Conservation (phyloP, 2,888 invertebrate species). For the Dasysyrphus tricinctus region DNA sequence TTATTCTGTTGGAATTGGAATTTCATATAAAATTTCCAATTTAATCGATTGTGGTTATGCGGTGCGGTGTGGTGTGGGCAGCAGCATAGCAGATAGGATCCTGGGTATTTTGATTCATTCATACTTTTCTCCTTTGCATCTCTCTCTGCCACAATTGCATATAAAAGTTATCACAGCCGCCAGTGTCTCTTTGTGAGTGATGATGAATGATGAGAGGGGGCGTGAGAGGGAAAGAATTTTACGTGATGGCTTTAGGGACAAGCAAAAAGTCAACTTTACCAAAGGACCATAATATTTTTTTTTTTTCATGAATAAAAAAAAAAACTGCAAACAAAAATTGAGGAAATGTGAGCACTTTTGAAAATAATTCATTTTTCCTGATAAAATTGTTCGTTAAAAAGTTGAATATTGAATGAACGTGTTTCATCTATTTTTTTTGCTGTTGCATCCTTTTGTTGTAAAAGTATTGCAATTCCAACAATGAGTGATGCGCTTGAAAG, state of each 20-base stretch:
- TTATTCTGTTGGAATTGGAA: conserved; percentile 56
- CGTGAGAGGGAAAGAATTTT: conserved; percentile 2
- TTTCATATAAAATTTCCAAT: conserved; percentile 63
- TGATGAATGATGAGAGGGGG: conserved; percentile 52
- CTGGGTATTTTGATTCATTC: conserved; percentile 21
- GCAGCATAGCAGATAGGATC: not conserved
- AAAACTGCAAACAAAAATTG: conserved; percentile 6
- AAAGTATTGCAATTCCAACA: conserved; percentile 11
- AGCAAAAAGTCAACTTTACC: conserved; percentile 41
- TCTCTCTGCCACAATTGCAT: not conserved
- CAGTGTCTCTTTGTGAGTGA: conserved; percentile 29
- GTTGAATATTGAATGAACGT: conserved; percentile 52
- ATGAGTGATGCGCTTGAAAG: not conserved
- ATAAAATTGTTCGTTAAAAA: conserved; percentile 52
- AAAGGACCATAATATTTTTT: conserved; percentile 7
- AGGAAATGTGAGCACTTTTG: conserved; percentile 47
- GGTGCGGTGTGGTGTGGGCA: not conserved
- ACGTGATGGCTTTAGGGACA: conserved; percentile 57
- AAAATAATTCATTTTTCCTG: conserved; percentile 52
- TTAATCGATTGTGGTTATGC: conserved; percentile 60
- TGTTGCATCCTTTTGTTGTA: conserved; percentile 5
- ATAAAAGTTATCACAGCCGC: conserved; percentile 52
- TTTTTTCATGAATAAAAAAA: conserved; percentile 16
- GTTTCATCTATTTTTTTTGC: conserved; percentile 5
- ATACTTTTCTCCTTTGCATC: not conserved